These are phyloP conservation scores for Taurulus bubalis DNA, from an alignment of 2,113 vertebrate genomes.

Conservation along the genomic window DNA sequence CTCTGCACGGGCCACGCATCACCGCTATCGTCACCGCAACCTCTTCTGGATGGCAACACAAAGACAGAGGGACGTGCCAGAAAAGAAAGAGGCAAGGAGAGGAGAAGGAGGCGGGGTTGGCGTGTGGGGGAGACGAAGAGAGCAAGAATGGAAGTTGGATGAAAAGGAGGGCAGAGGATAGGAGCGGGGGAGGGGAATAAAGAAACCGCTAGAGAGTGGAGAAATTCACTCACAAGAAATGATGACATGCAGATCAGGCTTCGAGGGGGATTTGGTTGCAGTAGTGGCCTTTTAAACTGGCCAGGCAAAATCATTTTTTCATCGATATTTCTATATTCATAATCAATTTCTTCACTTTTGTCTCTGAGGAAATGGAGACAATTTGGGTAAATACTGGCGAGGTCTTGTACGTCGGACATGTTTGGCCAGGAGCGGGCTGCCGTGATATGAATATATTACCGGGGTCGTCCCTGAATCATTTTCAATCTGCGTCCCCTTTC, in stretches of 20 bases:
- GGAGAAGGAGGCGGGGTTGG: constrained; percentile 3
- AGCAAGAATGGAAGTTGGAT: constrained; percentile 41
- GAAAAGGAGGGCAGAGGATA: constrained; percentile 50
- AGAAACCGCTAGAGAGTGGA: constrained; percentile 1
- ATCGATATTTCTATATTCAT: background rate
- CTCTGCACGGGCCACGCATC: constrained; percentile 25
- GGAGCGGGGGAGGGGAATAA: constrained; percentile 45
- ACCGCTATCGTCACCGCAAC: constrained; percentile 39
- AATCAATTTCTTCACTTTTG: constrained; percentile 7
- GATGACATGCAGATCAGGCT: constrained; percentile 18
- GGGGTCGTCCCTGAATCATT: constrained; percentile 61
- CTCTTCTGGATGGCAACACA: constrained; percentile 55
- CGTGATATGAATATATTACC: constrained; percentile 51
- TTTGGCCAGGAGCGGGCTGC: constrained; percentile 1
- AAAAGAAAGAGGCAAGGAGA: constrained; percentile 2
- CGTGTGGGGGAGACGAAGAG: constrained; percentile 24
- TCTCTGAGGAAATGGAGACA: constrained; percentile 13
- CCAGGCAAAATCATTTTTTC: constrained; percentile 3
- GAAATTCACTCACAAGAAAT: constrained; percentile 19
- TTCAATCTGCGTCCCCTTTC: constrained; percentile 64
- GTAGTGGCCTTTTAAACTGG: background rate
- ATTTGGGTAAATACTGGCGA: background rate
- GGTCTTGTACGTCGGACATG: constrained; percentile 3
- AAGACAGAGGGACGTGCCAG: constrained; percentile 22
- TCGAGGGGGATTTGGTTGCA: background rate